These are phyloP conservation scores for Coelopa pilipes DNA, from an alignment of 2,888 invertebrate species.

Conservation along the genomic window DNA sequence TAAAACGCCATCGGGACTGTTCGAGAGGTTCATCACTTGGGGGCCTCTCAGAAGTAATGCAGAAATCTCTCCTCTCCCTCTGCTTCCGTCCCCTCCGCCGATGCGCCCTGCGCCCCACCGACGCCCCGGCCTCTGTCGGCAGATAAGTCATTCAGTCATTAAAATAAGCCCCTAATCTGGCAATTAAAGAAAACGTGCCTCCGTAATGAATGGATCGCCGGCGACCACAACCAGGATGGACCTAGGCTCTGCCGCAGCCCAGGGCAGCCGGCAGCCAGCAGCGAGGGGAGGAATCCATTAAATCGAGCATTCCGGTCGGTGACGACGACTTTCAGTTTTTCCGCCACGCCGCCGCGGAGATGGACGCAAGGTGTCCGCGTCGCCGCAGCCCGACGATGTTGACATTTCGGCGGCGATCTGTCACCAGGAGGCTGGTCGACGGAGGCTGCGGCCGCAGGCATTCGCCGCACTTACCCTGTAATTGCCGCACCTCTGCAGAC, in stretches of 20 bases:
- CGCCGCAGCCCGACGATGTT: neutral
- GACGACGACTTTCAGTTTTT: neutral
- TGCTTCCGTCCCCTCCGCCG: conserved; percentile 21
- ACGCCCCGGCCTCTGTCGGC: conserved; percentile 18
- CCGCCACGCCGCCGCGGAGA: neutral
- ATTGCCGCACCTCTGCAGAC: neutral
- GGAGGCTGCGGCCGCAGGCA: neutral
- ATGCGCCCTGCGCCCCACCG: conserved; percentile 12
- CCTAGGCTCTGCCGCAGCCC: no score
- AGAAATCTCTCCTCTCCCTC: conserved; percentile 21
- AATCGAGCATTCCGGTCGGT: neutral
- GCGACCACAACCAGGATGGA: neutral
- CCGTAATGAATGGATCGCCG: conserved; percentile 3
- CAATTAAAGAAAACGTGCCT: conserved; percentile 30
- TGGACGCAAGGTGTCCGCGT: neutral
- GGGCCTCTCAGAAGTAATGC: conserved; percentile 3
- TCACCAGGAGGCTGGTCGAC: neutral
- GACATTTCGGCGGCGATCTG: conserved; percentile 19
- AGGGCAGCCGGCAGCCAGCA: neutral
- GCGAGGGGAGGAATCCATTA: no score
- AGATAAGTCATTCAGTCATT: conserved; percentile 31
- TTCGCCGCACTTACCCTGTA: conserved; percentile 10
- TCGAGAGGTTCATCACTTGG: conserved; percentile 1
- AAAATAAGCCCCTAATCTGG: conserved; percentile 20
- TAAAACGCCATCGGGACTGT: neutral